A percentile compares a stretch with the other conserved stretches of the same genome.
phyloP scores from a whole-genome alignment of 2,888 invertebrate species.

The Neoascia interrupta region DNA sequence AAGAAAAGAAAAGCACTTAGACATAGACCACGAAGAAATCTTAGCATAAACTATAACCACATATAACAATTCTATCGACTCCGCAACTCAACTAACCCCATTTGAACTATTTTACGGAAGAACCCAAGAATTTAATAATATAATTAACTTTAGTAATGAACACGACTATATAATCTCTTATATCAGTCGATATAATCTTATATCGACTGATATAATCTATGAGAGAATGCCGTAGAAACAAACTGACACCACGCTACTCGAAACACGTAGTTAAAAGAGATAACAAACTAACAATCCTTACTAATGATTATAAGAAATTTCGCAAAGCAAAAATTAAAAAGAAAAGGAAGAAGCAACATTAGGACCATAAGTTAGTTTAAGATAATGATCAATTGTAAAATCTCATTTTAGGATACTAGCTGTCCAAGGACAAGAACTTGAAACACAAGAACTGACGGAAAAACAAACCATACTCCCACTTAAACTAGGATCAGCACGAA shows the following conservation, averaged over 20 bases:
- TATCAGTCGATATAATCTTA: neutral
- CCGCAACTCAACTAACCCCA: neutral
- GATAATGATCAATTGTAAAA: neutral
- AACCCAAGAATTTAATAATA: neutral
- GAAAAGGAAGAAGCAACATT: too few species aligned
- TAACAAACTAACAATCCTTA: neutral
- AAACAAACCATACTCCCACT: slow-evolving; percentile 11
- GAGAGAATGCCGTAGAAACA: neutral
- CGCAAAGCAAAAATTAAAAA: slow-evolving; percentile 4
- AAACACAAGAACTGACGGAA: neutral
- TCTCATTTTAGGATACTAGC: neutral
- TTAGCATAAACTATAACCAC: neutral
- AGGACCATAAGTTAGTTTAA: too few species aligned
- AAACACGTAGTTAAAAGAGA: slow-evolving; percentile 1
- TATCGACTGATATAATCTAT: neutral
- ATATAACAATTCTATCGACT: neutral
- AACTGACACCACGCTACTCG: neutral
- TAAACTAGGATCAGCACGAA: slow-evolving; percentile 6
- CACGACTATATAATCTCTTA: too few species aligned
- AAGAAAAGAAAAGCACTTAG: neutral
- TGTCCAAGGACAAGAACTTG: neutral
- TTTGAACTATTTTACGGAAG: slow-evolving; percentile 5
- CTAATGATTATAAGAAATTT: slow-evolving; percentile 2
- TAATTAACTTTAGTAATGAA: neutral
- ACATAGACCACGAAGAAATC: neutral